phyloP scores from a whole-genome alignment of 1,140 invertebrate species.

The Stenopsyche tienmushanensis region DNA sequence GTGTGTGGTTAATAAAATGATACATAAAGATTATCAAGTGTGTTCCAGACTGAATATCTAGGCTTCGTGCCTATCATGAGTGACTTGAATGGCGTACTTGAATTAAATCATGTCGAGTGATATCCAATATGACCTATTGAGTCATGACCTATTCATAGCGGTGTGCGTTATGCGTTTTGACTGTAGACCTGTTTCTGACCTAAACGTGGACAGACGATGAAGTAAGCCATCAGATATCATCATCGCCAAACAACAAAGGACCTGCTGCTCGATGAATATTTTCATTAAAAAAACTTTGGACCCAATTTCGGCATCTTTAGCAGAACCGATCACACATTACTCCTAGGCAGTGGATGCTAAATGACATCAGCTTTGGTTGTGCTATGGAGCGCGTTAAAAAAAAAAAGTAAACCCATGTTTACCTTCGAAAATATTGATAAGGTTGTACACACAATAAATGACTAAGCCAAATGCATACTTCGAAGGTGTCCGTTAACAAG shows the following conservation, averaged over 20 bases:
- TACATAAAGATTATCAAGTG: too few species aligned
- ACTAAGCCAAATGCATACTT: too few species aligned
- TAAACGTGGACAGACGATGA: not conserved
- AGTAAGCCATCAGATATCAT: not conserved
- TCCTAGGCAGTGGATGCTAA: not conserved
- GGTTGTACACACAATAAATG: too few species aligned
- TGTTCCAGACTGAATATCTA: too few species aligned
- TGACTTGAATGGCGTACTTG: too few species aligned
- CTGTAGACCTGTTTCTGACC: not conserved
- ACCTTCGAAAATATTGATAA: too few species aligned
- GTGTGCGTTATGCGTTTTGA: not conserved
- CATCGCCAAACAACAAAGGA: not conserved
- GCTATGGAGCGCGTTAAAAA: not conserved
- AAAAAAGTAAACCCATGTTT: not conserved
- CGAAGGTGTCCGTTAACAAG: too few species aligned
- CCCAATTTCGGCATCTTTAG: not conserved
- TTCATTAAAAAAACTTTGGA: too few species aligned
- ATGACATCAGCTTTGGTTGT: not conserved
- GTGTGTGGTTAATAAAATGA: too few species aligned
- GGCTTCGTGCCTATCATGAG: too few species aligned
- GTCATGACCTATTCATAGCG: slow-evolving; percentile 1
- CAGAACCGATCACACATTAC: not conserved
- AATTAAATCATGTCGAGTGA: slow-evolving; percentile 5
- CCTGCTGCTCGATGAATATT: too few species aligned
- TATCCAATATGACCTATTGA: slow-evolving; percentile 13